These are phyloP conservation scores for Catocala fraxini DNA, from an alignment of 2,888 invertebrate genomes.

Conservation along the genomic window DNA sequence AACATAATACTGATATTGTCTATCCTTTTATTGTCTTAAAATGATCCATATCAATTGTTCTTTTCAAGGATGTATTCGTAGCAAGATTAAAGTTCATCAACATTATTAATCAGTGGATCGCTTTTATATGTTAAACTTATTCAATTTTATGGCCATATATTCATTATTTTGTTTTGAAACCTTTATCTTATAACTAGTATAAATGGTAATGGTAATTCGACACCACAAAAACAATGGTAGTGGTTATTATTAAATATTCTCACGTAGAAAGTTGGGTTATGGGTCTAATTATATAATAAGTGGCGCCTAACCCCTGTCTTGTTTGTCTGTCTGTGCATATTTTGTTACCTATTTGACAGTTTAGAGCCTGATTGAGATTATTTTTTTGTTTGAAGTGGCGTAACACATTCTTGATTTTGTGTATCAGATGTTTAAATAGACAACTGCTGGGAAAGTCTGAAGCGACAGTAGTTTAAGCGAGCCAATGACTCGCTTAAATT, in stretches of 20 bases:
- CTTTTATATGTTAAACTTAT: too few species aligned
- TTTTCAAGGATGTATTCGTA: too few species aligned
- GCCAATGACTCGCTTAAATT: too few species aligned
- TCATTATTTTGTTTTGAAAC: too few species aligned
- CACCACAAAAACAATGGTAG: constrained; percentile 26
- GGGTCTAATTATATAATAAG: constrained; percentile 62
- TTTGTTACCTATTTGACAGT: constrained; percentile 50
- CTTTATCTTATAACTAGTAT: too few species aligned
- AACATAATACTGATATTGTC: too few species aligned
- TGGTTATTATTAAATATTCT: constrained; percentile 43
- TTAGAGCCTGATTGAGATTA: constrained; percentile 13
- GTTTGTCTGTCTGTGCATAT: constrained; percentile 50
- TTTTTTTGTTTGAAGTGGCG: constrained; percentile 14
- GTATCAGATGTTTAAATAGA: background rate
- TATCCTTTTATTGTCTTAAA: too few species aligned
- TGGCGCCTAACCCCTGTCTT: constrained; percentile 53
- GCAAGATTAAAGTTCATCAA: too few species aligned
- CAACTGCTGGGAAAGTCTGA: background rate
- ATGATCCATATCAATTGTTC: too few species aligned
- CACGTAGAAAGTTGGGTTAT: constrained; percentile 48
- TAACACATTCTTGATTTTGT: constrained; percentile 7
- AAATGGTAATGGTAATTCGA: background rate
- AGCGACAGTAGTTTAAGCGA: too few species aligned
- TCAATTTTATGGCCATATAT: too few species aligned
- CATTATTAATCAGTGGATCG: too few species aligned